phyloP scores from a whole-genome alignment of 2,888 invertebrate species.

The Formica aserva region DNA sequence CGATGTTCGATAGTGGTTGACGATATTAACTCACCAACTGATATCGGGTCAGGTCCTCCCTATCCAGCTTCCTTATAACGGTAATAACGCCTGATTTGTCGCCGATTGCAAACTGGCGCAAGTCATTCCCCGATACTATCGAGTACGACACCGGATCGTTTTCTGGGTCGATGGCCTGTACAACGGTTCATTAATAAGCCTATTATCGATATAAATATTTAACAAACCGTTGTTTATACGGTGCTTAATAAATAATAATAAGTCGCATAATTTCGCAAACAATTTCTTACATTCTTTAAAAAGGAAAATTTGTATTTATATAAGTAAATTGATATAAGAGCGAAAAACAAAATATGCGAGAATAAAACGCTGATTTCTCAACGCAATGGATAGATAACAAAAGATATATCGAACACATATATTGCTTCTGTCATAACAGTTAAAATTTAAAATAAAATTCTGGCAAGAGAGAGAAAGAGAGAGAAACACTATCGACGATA shows the following conservation, averaged over 20 bases:
- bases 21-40: constrained; percentile 89
- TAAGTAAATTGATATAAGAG: not conserved
- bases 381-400: not conserved
- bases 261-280: not conserved
- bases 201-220: not conserved
- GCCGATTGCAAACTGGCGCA: constrained; percentile 95
- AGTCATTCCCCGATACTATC: constrained; percentile 95
- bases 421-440: not conserved
- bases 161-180: constrained; percentile 94
- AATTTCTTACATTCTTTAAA: not conserved
- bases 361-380: not conserved
- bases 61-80: constrained; percentile 93
- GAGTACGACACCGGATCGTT: constrained; percentile 94
- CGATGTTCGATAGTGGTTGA: not conserved
- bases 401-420: not conserved
- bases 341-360: not conserved
- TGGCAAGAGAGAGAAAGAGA: not conserved
- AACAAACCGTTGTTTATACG: not conserved
- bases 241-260: not conserved
- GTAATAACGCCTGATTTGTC: constrained; percentile 95
- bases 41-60: constrained; percentile 95
- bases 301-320: not conserved
- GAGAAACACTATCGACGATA: constrained; percentile 37
- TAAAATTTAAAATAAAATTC: constrained; percentile 5
- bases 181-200: constrained; percentile 69